These are phyloP conservation scores for Drosophila incognita DNA, from an alignment of 2,888 invertebrate species.

Conservation along the genomic window DNA sequence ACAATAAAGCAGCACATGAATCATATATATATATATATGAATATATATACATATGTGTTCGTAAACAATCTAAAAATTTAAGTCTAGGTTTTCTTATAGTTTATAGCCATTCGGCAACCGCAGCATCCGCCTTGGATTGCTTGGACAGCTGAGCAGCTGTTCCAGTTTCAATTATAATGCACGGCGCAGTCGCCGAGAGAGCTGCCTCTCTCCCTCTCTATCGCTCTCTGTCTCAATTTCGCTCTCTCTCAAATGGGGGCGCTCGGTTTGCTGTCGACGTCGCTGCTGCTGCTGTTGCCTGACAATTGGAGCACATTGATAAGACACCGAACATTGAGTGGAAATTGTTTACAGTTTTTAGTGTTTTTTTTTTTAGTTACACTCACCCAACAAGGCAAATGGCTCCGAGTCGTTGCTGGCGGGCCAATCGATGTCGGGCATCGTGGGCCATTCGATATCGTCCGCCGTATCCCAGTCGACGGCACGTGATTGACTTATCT, in stretches of 20 bases:
- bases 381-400: constrained; percentile 71
- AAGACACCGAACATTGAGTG: constrained; percentile 58
- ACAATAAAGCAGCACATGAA: constrained; percentile 75
- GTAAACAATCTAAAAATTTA: constrained; percentile 70
- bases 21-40: constrained; percentile 23
- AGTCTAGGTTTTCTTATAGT: constrained; percentile 67
- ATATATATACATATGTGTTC: constrained; percentile 28
- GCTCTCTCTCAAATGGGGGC: constrained; percentile 54
- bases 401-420: constrained; percentile 67
- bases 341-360: background rate
- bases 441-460: constrained; percentile 74
- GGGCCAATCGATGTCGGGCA: constrained; percentile 77
- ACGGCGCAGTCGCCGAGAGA: constrained; percentile 59
- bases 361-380: constrained; percentile 6
- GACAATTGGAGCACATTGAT: constrained; percentile 60
- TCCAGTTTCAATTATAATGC: constrained; percentile 56
- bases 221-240: constrained; percentile 5
- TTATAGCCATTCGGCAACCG: constrained; percentile 58
- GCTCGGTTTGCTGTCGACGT: constrained; percentile 47
- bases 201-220: constrained; percentile 15
- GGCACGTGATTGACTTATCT: constrained; percentile 92
- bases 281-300: constrained; percentile 57
- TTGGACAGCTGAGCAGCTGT: constrained; percentile 50
- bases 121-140: constrained; percentile 49
- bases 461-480: constrained; percentile 89